Percentiles rank a stretch among this genome's conserved stretches.
These are phyloP conservation scores for Cephus cinctus DNA, from an alignment of 1,140 invertebrate genomes.

Conservation along the genomic window DNA sequence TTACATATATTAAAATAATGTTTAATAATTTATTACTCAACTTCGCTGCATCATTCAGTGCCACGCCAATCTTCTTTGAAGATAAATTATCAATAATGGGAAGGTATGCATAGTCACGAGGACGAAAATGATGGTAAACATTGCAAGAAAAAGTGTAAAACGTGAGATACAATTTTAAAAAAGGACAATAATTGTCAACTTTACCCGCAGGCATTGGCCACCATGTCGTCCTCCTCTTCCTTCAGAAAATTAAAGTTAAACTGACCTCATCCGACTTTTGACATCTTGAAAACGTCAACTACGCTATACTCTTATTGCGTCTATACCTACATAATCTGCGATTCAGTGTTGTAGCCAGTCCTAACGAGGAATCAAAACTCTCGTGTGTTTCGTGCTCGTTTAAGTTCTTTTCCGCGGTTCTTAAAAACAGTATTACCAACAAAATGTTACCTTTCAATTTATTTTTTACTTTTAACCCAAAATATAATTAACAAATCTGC, in stretches of 20 bases:
- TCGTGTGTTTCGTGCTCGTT: conserved; percentile 22
- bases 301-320: background rate
- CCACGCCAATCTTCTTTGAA: too few species aligned
- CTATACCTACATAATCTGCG: conserved; percentile 4
- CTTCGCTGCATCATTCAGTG: too few species aligned
- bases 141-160: background rate
- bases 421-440: too few species aligned
- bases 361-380: conserved; percentile 9
- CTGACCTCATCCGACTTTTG: conserved; percentile 5
- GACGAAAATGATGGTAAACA: background rate
- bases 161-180: background rate
- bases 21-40: too few species aligned
- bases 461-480: too few species aligned
- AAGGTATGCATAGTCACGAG: background rate
- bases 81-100: background rate
- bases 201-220: conserved; percentile 24
- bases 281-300: conserved; percentile 15
- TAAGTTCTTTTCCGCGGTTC: conserved; percentile 14
- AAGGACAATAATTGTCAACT: conserved; percentile 2
- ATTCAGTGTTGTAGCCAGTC: conserved; percentile 6
- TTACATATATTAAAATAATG: too few species aligned
- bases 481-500: too few species aligned
- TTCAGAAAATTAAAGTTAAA: conserved; percentile 3
- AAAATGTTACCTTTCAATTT: too few species aligned
- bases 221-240: conserved; percentile 21